These are phyloP conservation scores for Drosophila rellima DNA, from an alignment of 2,888 invertebrate genomes.

Conservation along the genomic window DNA sequence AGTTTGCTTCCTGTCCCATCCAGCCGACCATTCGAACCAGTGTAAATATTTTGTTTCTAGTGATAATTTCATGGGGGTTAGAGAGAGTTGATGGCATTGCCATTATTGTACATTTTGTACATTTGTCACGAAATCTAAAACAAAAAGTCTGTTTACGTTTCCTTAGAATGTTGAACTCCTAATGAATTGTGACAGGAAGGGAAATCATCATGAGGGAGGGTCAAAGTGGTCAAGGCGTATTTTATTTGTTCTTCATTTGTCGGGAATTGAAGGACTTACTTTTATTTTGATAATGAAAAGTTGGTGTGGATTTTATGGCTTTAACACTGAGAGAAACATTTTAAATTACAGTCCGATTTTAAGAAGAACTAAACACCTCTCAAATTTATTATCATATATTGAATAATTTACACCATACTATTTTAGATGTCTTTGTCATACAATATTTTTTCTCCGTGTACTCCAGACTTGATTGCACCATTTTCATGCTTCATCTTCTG, in stretches of 20 bases:
- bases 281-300: constrained; percentile 14
- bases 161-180: constrained; percentile 45
- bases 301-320: neutral
- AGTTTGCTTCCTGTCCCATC: constrained; percentile 48
- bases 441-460: constrained; percentile 42
- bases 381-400: no score
- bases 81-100: constrained; percentile 54
- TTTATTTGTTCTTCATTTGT: constrained; percentile 70
- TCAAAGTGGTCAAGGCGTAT: constrained; percentile 41
- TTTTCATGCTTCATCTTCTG: constrained; percentile 49
- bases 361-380: neutral
- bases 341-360: neutral
- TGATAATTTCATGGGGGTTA: constrained; percentile 68
- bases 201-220: constrained; percentile 1
- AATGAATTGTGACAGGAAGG: constrained; percentile 73
- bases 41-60: constrained; percentile 77
- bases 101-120: constrained; percentile 63
- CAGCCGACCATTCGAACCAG: constrained; percentile 43
- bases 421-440: neutral
- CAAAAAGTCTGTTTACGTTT: constrained; percentile 73
- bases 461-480: constrained; percentile 47
- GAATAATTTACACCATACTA: neutral
- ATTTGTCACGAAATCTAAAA: constrained; percentile 80
- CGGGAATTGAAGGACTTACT: constrained; percentile 4
- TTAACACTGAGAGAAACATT: neutral